Evolutionary conservation across 2,888 invertebrate species (phyloP).

Genomic region (Odontocerum albicorne): DNA sequence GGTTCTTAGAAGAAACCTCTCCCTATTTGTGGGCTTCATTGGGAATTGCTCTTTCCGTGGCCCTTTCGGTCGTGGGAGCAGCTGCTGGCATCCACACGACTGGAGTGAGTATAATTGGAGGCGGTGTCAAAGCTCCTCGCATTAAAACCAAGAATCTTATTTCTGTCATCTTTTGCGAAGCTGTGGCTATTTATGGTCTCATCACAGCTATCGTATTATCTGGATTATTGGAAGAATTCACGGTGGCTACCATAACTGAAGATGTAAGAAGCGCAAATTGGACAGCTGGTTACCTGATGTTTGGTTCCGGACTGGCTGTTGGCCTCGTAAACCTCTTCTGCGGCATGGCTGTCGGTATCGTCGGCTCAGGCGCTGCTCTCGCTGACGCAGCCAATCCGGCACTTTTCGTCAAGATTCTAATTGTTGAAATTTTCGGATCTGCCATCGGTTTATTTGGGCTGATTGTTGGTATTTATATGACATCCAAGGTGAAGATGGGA

Average conservation of each 20-base stretch:
- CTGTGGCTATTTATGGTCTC: conserved; percentile 98
- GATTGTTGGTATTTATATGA: conserved; percentile 97
- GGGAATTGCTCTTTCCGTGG: conserved; percentile 91
- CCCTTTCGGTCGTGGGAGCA: conserved; percentile 96
- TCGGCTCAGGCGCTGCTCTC: conserved; percentile 96
- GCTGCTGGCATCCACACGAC: conserved; percentile 98
- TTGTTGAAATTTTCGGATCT: conserved; percentile 98
- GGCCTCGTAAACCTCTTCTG: conserved; percentile 96
- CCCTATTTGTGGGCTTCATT: conserved; percentile 97
- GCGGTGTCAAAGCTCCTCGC: conserved; percentile 96
- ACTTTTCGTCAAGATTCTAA: conserved; percentile 96
- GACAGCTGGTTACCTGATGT: conserved; percentile 91
- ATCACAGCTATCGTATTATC: conserved; percentile 98
- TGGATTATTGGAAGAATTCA: conserved; percentile 71
- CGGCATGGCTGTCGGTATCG: conserved; percentile 93
- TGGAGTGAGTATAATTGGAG: conserved; percentile 95
- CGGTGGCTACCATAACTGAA: conserved; percentile 48
- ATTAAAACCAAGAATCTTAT: conserved; percentile 99
- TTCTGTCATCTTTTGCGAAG: conserved; percentile 99
- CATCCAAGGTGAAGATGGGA: conserved; percentile 80
- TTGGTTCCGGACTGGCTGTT: conserved; percentile 93
- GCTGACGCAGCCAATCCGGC: conserved; percentile 97
- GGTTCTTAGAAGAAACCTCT: conserved; percentile 87
- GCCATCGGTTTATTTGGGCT: conserved; percentile 98
- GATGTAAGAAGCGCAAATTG: conserved; percentile 66